Evolutionary conservation across 1,140 invertebrate genomes (phyloP), one percentile per base, ranked within the genome.

Genomic region (Phymorhynchus buccinoides): DNA sequence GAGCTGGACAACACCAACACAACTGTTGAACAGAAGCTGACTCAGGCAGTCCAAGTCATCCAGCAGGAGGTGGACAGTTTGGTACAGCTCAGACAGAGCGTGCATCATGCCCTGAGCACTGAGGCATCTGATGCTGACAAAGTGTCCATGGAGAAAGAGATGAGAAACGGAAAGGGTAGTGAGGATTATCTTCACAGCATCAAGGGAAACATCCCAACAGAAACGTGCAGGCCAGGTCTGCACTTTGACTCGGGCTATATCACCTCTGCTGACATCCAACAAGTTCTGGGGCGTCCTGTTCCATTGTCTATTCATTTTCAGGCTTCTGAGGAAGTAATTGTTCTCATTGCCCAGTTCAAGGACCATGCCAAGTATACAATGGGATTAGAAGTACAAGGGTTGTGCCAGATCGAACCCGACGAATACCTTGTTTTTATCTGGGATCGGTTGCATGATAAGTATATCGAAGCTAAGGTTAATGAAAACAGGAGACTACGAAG

Each of bases 101-200:
- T 71, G 6, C 35, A 83, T 7, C 41, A 44, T 6, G 66, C 81
- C 27, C 81, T 83, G 18, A 41, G n/a, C 22, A 0, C 56, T 22
- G 37, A 66, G 1, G 62, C 81, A 3, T 41, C 81, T 22, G 81
- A 83, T 30, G 81, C 66, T 3, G 66, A 83, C 35, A 42, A 39
- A 16, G 81, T 83, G 39, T 6, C 42, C 37, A 30, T 44, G 37
- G 81, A 83, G 66, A 68, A 71, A n/a, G 81, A 83, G 66, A 83
- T 71, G 66, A 9, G 81, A 22, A n/a, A 68, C 4, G 81, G 81
- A 6, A 32, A 71, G 62, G 66, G 62, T n/a, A 73, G 81, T 44
- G 81, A 41, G 39, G 66, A 71, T 1, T 3, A 62, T 4, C 81
- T 83, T 12, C 27, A 32, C 22, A 79, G 77, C 32, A 32, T 73